These are phyloP conservation scores for Probaryconus sp. DNA, from an alignment of 1,140 invertebrate species.

Conservation along the genomic window DNA sequence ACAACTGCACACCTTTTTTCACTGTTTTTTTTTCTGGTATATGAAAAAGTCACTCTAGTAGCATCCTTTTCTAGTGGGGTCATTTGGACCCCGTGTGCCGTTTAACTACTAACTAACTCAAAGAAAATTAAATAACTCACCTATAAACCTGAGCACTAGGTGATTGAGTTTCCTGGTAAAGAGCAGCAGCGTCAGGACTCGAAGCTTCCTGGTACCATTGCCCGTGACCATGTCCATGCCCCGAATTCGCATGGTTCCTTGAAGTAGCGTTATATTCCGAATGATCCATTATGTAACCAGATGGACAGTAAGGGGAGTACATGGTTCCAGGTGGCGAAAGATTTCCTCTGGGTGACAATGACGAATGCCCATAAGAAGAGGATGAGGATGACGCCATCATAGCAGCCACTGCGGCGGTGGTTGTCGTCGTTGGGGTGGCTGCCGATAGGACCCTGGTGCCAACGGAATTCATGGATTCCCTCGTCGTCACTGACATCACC, in stretches of 20 bases:
- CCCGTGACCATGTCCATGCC: constrained; percentile 70
- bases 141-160: constrained; percentile 75
- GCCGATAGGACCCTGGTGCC: constrained; percentile 74
- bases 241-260: constrained; percentile 66
- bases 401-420: constrained; percentile 70
- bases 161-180: constrained; percentile 76
- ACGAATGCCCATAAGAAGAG: constrained; percentile 78
- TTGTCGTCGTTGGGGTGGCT: constrained; percentile 68
- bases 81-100: too few relatives aligned
- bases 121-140: too few relatives aligned
- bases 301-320: constrained; percentile 78
- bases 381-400: constrained; percentile 80
- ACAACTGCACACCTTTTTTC: too few relatives aligned
- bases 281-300: constrained; percentile 77
- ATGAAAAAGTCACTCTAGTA: too few relatives aligned
- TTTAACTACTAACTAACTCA: too few relatives aligned
- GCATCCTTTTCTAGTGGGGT: too few relatives aligned
- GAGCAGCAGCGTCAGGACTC: constrained; percentile 72
- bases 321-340: constrained; percentile 78
- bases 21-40: too few relatives aligned
- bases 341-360: constrained; percentile 76
- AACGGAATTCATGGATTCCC: constrained; percentile 74
- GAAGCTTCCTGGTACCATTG: constrained; percentile 75
- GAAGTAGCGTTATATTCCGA: constrained; percentile 71
- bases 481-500: constrained; percentile 78